Evolutionary conservation across 2,113 vertebrate species (phyloP).

Genomic region (Bubo bubo): DNA sequence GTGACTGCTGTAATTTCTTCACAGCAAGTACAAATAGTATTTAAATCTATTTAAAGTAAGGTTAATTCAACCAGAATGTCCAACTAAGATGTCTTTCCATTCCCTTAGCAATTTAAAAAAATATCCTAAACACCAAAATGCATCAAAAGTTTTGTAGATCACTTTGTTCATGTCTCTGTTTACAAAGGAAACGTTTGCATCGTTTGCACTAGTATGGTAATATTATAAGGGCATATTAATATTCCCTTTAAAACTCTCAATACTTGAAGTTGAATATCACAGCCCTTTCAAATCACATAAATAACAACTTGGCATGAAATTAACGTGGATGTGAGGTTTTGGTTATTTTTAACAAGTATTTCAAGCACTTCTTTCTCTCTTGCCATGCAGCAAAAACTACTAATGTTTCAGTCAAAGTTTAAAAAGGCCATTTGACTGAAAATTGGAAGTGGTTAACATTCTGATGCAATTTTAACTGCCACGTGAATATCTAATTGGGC

Average conservation of each 20-base stretch:
- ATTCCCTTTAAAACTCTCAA: not conserved
- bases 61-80: not conserved
- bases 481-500: slow-evolving; percentile 12
- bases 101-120: not conserved
- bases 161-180: not conserved
- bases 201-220: not conserved
- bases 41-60: not conserved
- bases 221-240: not conserved
- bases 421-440: not conserved
- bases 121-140: not conserved
- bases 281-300: not conserved
- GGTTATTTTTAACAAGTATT: slow-evolving; percentile 18
- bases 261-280: not conserved
- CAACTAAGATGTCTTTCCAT: not conserved
- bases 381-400: not conserved
- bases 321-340: not conserved
- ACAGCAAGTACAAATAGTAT: not conserved
- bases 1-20: not conserved
- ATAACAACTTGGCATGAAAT: slow-evolving; percentile 13
- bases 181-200: not conserved
- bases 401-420: slow-evolving; percentile 34
- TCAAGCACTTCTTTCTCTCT: not conserved
- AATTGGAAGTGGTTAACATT: slow-evolving; percentile 15
- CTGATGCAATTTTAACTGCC: slow-evolving; percentile 33
- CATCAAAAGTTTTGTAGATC: not conserved